Percentiles rank a stretch among this genome's conserved stretches.
Evolutionary conservation across 2,113 vertebrate species (phyloP).

Genomic region (Dolichallabes microphthalmus): DNA sequence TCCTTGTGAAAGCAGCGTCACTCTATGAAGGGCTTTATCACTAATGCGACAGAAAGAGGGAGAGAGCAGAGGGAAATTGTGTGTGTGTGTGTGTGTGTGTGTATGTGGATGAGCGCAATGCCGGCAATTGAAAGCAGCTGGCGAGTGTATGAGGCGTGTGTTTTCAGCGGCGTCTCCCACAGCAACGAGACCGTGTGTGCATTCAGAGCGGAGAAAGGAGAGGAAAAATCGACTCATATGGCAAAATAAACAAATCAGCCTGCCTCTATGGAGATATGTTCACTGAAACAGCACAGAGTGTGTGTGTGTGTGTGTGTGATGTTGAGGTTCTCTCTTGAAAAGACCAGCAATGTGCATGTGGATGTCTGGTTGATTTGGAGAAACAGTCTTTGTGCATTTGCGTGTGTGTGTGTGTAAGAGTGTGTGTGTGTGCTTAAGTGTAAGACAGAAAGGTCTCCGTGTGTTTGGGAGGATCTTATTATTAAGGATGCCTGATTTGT

Average conservation of each 20-base stretch:
- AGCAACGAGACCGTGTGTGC: slow-evolving; percentile 69
- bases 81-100: slow-evolving; percentile 49
- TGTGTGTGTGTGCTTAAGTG: background rate
- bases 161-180: slow-evolving; percentile 72
- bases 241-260: slow-evolving; percentile 68
- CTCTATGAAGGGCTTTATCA: background rate
- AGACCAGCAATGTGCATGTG: slow-evolving; percentile 25
- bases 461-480: slow-evolving; percentile 52
- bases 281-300: slow-evolving; percentile 53
- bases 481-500: slow-evolving; percentile 57
- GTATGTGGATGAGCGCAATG: background rate
- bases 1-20: background rate
- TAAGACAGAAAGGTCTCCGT: background rate
- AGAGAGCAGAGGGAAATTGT: slow-evolving; percentile 35
- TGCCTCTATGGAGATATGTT: slow-evolving; percentile 64
- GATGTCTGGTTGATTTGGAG: slow-evolving; percentile 1
- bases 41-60: background rate
- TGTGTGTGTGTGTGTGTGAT: slow-evolving; percentile 14
- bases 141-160: slow-evolving; percentile 65
- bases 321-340: background rate
- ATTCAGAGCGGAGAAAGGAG: slow-evolving; percentile 65
- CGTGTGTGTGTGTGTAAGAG: background rate
- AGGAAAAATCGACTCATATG: slow-evolving; percentile 74
- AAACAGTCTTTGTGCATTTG: background rate
- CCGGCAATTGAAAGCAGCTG: slow-evolving; percentile 76